A percentile compares a stretch with the other conserved stretches of the same genome.
phyloP scores from a whole-genome alignment of 1,140 invertebrate species.

The Anoplolepis gracilipes region DNA sequence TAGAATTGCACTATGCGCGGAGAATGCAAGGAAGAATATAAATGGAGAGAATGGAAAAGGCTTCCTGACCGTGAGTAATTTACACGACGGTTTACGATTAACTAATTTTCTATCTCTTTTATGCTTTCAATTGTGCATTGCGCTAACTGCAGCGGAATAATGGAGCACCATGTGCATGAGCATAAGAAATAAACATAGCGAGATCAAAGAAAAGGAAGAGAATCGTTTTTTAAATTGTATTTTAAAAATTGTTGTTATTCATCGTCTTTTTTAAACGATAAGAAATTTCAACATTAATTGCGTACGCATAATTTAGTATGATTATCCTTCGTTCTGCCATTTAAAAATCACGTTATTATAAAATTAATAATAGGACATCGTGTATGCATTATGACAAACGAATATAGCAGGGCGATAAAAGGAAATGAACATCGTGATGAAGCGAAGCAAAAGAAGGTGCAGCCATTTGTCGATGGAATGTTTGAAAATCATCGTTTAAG shows the following conservation, averaged over 20 bases:
- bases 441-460: not conserved
- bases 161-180: not conserved
- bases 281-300: not conserved
- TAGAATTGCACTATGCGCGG: not conserved
- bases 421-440: constrained; percentile 9
- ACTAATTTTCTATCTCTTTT: constrained; percentile 27
- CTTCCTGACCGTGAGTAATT: constrained; percentile 10
- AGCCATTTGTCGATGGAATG: not conserved
- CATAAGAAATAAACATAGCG: constrained; percentile 2
- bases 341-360: not conserved
- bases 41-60: constrained; percentile 13
- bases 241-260: not conserved
- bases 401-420: not conserved
- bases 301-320: not conserved
- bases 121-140: constrained; percentile 46
- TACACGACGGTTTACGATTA: constrained; percentile 37
- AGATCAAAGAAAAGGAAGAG: not conserved
- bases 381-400: not conserved
- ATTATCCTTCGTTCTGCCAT: not conserved
- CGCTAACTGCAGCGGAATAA: constrained; percentile 38
- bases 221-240: not conserved
- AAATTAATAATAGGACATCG: not conserved
- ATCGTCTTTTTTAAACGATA: not conserved
- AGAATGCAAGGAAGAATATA: constrained; percentile 1
- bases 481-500: not conserved